Evolutionary conservation across 2,113 vertebrate species (phyloP).

Genomic region (Lipotes vexillifer): DNA sequence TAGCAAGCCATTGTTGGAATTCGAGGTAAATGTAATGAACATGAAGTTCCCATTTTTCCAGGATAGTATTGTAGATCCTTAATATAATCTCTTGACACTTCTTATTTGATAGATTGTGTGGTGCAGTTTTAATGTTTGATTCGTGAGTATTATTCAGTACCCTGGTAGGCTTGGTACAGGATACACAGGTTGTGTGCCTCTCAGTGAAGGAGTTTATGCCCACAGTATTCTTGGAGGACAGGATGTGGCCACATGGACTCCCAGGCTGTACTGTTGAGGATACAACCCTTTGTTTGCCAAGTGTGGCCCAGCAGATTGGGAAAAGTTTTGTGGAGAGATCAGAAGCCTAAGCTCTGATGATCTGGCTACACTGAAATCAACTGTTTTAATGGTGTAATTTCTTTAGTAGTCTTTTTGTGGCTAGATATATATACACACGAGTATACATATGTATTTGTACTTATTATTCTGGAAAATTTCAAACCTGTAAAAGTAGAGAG

Average conservation of each 20-base stretch:
- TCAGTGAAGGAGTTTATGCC: neutral
- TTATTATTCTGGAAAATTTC: conserved; percentile 9
- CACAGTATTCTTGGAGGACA: neutral
- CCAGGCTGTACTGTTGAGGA: neutral
- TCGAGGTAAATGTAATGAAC: neutral
- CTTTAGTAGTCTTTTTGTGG: neutral
- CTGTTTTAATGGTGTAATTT: neutral
- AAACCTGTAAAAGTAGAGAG: neutral
- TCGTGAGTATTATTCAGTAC: neutral
- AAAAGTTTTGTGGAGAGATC: neutral
- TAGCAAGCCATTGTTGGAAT: neutral
- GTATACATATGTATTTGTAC: neutral
- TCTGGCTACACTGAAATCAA: neutral
- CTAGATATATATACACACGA: neutral
- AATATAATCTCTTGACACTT: neutral
- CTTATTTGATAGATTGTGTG: neutral
- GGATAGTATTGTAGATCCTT: neutral
- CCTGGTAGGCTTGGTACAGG: neutral
- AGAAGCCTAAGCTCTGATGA: neutral
- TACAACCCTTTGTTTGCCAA: neutral
- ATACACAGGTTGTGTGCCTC: neutral
- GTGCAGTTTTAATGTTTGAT: neutral
- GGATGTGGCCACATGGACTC: neutral
- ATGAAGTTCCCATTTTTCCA: neutral
- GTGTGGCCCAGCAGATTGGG: neutral